phyloP scores from a whole-genome alignment of 1,140 invertebrate genomes.

The Homarus americanus region DNA sequence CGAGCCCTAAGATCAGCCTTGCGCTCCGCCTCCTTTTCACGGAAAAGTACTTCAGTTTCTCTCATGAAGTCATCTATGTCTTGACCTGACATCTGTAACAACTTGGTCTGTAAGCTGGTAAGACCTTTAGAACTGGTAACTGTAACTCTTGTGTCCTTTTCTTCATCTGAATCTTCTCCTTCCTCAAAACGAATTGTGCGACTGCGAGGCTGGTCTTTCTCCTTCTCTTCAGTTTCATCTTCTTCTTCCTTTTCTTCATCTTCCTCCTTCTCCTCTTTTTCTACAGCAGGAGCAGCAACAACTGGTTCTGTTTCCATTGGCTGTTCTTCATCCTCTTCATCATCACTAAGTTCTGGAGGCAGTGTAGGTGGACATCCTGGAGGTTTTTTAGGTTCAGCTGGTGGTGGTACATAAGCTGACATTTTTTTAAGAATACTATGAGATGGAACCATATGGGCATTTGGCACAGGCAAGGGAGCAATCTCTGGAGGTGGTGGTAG shows the following conservation, averaged over 20 bases:
- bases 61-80: conserved; percentile 95
- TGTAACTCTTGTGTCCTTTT: conserved; percentile 58
- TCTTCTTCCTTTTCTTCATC: conserved; percentile 77
- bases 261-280: neutral
- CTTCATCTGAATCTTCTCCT: conserved; percentile 74
- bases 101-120: conserved; percentile 88
- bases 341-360: conserved; percentile 82
- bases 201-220: conserved; percentile 75
- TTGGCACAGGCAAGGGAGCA: conserved; percentile 50
- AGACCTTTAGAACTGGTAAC: conserved; percentile 53
- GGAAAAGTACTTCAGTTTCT: conserved; percentile 79
- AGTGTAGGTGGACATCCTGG: conserved; percentile 74
- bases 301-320: conserved; percentile 39
- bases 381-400: conserved; percentile 61
- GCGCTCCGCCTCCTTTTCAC: conserved; percentile 81
- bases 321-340: conserved; percentile 79
- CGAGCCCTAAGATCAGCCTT: conserved; percentile 82
- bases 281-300: neutral
- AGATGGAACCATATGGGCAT: conserved; percentile 62
- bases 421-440: conserved; percentile 74
- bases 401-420: conserved; percentile 52
- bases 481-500: conserved; percentile 22
- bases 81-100: conserved; percentile 91
- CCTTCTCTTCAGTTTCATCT: conserved; percentile 76
- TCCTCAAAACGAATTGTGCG: conserved; percentile 76